These are phyloP conservation scores for Dicaeum eximium DNA, from an alignment of 2,113 vertebrate genomes.

Conservation along the genomic window DNA sequence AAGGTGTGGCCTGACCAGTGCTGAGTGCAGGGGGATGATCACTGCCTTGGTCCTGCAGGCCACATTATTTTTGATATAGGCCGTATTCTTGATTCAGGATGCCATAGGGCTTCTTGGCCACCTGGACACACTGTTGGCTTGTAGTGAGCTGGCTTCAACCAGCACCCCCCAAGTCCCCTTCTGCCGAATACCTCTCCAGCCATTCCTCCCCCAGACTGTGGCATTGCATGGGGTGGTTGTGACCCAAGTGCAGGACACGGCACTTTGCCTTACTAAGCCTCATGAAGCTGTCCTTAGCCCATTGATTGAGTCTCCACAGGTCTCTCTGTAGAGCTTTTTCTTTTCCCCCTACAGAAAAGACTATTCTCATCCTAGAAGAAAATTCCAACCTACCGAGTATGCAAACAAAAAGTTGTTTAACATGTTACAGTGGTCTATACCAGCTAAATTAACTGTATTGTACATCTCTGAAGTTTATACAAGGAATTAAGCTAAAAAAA, in stretches of 20 bases:
- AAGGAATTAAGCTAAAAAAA: no score
- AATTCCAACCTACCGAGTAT: no score
- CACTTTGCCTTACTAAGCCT: background rate
- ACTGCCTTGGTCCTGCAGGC: background rate
- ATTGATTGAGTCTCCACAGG: background rate
- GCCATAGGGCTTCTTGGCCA: no score
- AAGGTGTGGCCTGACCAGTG: background rate
- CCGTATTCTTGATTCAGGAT: no score
- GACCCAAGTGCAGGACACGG: accelerated
- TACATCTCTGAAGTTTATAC: no score
- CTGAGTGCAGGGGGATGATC: accelerated
- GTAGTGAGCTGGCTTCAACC: background rate
- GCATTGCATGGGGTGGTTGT: background rate
- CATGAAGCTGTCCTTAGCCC: background rate
- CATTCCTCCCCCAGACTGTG: background rate
- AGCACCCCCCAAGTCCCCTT: background rate
- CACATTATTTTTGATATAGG: accelerated
- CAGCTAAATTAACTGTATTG: no score
- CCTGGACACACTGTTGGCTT: background rate
- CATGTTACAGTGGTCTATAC: no score
- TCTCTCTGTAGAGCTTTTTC: no score
- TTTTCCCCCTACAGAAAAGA: no score
- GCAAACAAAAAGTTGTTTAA: no score
- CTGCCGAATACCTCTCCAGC: background rate
- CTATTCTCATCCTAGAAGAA: no score